A percentile compares a stretch with the other conserved stretches of the same genome.
phyloP scores from a whole-genome alignment of 2,888 invertebrate genomes.

The Epirrita christyi region DNA sequence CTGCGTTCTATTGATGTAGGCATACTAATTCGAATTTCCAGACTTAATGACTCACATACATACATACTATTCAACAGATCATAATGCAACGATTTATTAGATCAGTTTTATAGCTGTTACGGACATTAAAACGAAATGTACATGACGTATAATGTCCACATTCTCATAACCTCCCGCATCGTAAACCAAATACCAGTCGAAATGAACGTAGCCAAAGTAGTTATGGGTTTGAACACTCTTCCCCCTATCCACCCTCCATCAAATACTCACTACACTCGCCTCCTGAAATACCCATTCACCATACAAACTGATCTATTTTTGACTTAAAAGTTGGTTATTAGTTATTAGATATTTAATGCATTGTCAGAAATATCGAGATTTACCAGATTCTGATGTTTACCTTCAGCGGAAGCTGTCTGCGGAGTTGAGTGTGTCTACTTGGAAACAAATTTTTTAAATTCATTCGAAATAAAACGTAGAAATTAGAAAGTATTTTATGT shows the following conservation, averaged over 20 bases:
- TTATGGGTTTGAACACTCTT: background rate
- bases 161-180: conserved; percentile 12
- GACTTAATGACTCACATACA: no score
- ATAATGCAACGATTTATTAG: background rate
- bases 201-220: conserved; percentile 2
- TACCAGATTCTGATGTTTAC: conserved; percentile 30
- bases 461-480: background rate
- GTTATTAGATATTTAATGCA: conserved; percentile 15
- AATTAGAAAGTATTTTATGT: no score
- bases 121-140: background rate
- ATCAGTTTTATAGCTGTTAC: conserved; percentile 2
- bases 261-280: background rate
- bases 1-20: no score
- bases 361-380: conserved; percentile 31
- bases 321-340: background rate
- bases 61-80: background rate
- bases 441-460: conserved; percentile 28
- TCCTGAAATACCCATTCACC: conserved; percentile 14
- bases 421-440: conserved; percentile 30
- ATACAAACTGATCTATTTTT: conserved; percentile 1
- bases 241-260: background rate
- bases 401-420: conserved; percentile 32
- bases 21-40: no score
- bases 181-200: conserved; percentile 23
- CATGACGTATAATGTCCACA: conserved; percentile 5